Evolutionary conservation across 2,797 vertebrate genomes (phyloP).

Genomic region (Buceros bicornis): DNA sequence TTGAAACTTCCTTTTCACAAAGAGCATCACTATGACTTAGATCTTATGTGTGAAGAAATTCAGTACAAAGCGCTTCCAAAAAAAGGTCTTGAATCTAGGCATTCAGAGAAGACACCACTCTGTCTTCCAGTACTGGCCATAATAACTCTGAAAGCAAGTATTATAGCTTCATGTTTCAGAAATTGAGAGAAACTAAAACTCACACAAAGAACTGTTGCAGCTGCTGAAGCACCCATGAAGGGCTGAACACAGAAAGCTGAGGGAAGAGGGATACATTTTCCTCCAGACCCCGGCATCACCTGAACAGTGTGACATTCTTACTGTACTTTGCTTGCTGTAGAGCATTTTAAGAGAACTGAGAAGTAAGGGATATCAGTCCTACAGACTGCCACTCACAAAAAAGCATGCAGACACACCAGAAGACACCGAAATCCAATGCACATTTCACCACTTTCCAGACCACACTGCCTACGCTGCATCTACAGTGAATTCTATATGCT

Average conservation of each 20-base stretch:
- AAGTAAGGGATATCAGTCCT: not conserved
- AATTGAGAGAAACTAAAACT: not conserved
- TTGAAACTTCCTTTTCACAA: not conserved
- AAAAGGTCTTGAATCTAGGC: not conserved
- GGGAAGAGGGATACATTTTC: not conserved
- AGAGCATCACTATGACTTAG: not conserved
- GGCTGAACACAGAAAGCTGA: not conserved
- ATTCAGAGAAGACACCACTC: not conserved
- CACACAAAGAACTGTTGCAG: not conserved
- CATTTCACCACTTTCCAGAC: not conserved
- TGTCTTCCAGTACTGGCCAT: not conserved
- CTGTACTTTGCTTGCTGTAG: not conserved
- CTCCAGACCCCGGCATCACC: not conserved
- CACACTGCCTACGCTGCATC: not conserved
- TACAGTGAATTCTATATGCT: not conserved
- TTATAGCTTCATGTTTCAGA: not conserved
- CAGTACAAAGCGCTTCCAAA: not conserved
- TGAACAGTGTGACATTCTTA: not conserved
- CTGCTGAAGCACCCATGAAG: not conserved
- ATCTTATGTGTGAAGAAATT: not conserved
- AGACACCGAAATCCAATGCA: not conserved
- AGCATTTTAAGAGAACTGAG: not conserved
- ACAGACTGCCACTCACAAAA: not conserved
- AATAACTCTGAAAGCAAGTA: not conserved
- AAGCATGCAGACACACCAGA: not conserved